Evolutionary conservation across 2,888 invertebrate genomes (phyloP), one percentile per base, ranked within the genome.

Genomic region (Hoplodrina blanda): DNA sequence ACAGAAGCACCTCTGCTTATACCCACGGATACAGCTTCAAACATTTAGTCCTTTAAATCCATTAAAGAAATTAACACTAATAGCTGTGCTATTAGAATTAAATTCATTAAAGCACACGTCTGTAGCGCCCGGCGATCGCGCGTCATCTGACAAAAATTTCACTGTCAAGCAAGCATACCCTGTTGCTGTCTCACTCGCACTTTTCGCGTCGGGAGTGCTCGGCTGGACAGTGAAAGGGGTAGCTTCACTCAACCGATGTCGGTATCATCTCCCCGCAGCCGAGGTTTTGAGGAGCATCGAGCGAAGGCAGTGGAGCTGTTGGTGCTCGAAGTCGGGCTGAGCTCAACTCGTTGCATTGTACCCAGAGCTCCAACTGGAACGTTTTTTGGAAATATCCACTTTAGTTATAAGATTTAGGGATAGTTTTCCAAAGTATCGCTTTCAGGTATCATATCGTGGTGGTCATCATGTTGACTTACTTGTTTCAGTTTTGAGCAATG

Each of bases 331-430:
- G 91, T 56, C 93, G 92, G 6, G 96, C 96, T 0, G 96, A 96
- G 62, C 95, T 96, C 8, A 96, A 73, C 59, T 96, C 96, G 80
- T 96, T 96, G 81, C 96, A 95, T 79, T 96, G 95, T 54, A 96
- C 96, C 96, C 96, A 96, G 0, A 96, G 91, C 64, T 95, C 95
- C 90, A 96, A 85, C 96, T 96, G 91, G 11, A 93, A 94, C 55
- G 0, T 50, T n/a, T 7, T 8, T 54, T 10, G 53, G 0, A 54
- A 63, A 71, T 44, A 3, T 0, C 13, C 1, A 25, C 37, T 49
- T 62, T 30, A 67, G 6, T n/a, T 10, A 0, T 49, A 25, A 11
- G 3, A 5, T 20, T n/a, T 44, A 13, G 11, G 1, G 6, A 19
- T 10, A 37, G 4, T 13, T n/a, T 2, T 49, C 19, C 11, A 6